Conservation (phyloP, 2,888 invertebrate species). For the Pachydiplax longipennis region DNA sequence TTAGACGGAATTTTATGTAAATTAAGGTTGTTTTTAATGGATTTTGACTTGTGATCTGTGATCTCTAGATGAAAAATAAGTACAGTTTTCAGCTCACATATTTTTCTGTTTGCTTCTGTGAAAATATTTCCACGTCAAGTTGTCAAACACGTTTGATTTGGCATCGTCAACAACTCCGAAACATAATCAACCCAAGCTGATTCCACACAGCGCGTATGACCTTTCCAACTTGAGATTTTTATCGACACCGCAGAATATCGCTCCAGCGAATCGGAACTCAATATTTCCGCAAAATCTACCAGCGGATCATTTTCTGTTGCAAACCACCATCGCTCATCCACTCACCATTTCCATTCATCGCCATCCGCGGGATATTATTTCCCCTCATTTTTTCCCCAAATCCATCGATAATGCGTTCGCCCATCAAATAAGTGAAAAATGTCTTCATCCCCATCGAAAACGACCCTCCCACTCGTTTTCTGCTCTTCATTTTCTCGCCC, state of each 20-base stretch:
- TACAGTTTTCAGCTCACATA: too few relatives aligned
- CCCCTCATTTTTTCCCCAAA: not conserved
- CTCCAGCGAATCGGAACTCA: not conserved
- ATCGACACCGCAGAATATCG: not conserved
- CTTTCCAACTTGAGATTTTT: too few relatives aligned
- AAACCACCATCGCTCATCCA: not conserved
- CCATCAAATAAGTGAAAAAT: conserved; percentile 25
- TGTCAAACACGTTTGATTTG: too few relatives aligned
- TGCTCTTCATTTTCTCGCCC: not conserved
- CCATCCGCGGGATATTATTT: not conserved
- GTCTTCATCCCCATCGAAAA: not conserved
- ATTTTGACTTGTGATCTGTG: too few relatives aligned
- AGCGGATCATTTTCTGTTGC: not conserved
- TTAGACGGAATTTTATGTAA: too few relatives aligned
- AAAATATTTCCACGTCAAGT: too few relatives aligned
- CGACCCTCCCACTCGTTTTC: not conserved
- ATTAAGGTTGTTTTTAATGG: too few relatives aligned
- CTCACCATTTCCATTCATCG: not conserved
- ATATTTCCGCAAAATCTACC: not conserved
- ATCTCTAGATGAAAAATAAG: too few relatives aligned
- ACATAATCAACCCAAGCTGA: too few relatives aligned
- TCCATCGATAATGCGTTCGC: conserved; percentile 23
- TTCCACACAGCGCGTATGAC: too few relatives aligned
- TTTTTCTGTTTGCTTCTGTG: too few relatives aligned
- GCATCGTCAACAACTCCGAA: too few relatives aligned